Percentiles rank a stretch among this genome's conserved stretches.
phyloP scores from a whole-genome alignment of 2,113 vertebrate species.

The Edolisoma coerulescens region DNA sequence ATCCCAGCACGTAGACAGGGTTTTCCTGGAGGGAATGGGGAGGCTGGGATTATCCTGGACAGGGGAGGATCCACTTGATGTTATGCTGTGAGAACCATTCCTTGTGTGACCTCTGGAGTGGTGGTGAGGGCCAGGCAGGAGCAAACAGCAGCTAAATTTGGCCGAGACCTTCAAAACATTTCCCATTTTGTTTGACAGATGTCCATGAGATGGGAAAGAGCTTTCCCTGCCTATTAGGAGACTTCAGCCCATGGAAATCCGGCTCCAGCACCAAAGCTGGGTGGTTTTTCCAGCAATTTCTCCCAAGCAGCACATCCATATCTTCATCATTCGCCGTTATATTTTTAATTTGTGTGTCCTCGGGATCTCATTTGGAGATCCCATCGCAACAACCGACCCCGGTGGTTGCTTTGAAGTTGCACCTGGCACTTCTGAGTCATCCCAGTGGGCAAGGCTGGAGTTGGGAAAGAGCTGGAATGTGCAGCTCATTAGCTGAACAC shows the following conservation, averaged over 20 bases:
- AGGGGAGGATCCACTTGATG: not conserved
- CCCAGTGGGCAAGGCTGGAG: not conserved
- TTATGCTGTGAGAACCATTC: not conserved
- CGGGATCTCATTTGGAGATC: not conserved
- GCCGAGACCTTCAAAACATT: not conserved
- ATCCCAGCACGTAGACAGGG: slow-evolving; percentile 4
- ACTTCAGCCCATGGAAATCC: not conserved
- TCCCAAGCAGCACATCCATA: not conserved
- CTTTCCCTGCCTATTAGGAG: not conserved
- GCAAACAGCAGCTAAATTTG: not conserved
- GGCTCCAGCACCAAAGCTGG: not conserved
- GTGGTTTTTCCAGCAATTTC: not conserved
- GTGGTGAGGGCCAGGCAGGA: not conserved
- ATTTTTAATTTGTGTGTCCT: not conserved
- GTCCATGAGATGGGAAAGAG: not conserved
- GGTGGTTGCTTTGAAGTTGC: not conserved
- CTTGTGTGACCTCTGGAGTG: not conserved
- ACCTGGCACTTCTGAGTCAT: not conserved
- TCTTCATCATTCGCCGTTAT: accelerated
- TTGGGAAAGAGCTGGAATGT: not conserved
- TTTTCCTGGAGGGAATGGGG: not conserved
- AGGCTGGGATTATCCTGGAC: not conserved
- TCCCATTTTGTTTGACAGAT: not conserved
- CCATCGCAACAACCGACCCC: not conserved
- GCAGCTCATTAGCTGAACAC: not conserved